A percentile compares a stretch with the other conserved stretches of the same genome.
Evolutionary conservation across 1,140 invertebrate genomes (phyloP).

Genomic region (Hycleus phaleratus): DNA sequence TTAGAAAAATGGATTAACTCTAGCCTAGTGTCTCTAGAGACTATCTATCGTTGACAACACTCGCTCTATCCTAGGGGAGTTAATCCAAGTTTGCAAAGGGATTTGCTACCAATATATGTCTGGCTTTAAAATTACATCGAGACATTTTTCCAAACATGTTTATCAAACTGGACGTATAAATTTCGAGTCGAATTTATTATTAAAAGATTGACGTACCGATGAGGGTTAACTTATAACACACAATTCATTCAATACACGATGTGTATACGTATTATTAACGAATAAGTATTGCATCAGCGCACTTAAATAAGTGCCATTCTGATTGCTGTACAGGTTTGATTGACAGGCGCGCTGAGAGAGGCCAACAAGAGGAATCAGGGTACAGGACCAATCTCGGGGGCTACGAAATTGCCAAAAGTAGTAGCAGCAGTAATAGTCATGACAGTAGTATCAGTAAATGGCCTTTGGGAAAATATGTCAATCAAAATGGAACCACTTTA

Average conservation of each 20-base stretch:
- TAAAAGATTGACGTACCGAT: not conserved
- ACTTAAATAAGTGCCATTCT: constrained; percentile 15
- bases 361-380: constrained; percentile 12
- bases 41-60: constrained; percentile 31
- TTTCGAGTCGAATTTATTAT: not conserved
- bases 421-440: not conserved
- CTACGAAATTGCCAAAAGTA: constrained; percentile 9
- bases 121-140: not conserved
- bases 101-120: constrained; percentile 19
- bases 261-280: not conserved
- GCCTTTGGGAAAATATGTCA: constrained; percentile 29
- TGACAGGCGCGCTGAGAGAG: constrained; percentile 11
- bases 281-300: constrained; percentile 6
- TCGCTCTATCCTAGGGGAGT: constrained; percentile 24
- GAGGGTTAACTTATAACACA: not conserved
- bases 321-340: constrained; percentile 16
- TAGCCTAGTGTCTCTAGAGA: constrained; percentile 27
- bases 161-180: not conserved
- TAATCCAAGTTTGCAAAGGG: constrained; percentile 23
- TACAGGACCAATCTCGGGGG: not conserved
- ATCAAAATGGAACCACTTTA: constrained; percentile 22
- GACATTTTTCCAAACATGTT: not conserved
- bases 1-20: constrained; percentile 35
- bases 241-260: not conserved
- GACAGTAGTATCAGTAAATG: not conserved